Base-by-base conservation (phyloP, 2,797 vertebrate species). In the Poecile montanus region DNA sequence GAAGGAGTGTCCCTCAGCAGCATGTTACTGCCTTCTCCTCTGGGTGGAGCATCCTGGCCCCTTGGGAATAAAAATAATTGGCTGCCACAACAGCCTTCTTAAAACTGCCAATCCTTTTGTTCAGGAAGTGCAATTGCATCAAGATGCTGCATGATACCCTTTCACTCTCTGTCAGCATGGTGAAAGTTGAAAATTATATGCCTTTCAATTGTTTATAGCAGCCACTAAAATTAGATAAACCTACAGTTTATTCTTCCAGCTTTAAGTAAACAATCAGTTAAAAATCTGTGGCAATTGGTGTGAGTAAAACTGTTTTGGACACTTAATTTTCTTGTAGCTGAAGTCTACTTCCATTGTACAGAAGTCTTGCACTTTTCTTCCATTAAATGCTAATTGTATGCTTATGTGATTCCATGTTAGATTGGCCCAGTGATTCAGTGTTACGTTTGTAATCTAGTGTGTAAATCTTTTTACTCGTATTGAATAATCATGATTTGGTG, bases 401-500 rank as follows among this genome's bases (percentile, higher is more conserved):
- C 40, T 44, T 84, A 11, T 1, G 18, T 61, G 61, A 68, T 79
- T 81, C 63, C 60, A 8, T 65, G 57, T 94, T 92, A 76, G 50
- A 76, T 18, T 65, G 53, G 25, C 40, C 65, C 45, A 50, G 63
- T 90, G 71, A 73, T 85, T 93, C 48, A 60, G 61, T 84, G 48
- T 78, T 73, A 11, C 57, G 17, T 88, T 91, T 81, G 54, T 90
- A 87, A 73, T 70, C 70, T 6, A 67, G 66, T 13, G 4, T 96
- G 88, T 74, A 94, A 82, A 85, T 96, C 85, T 94, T 66, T 72
- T 53, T 76, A 68, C 79, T 86, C 81, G 23, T 71, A 67, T 91
- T 94, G 80, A 92, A 84, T 93, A 90, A 91, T 89, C 60, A 86
- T 27, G 45, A 38, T 47, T 94, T 90, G 90, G 48, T 90, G 63